phyloP scores from a whole-genome alignment of 2,888 invertebrate genomes.

The Parapristionchus giblindavisi region DNA sequence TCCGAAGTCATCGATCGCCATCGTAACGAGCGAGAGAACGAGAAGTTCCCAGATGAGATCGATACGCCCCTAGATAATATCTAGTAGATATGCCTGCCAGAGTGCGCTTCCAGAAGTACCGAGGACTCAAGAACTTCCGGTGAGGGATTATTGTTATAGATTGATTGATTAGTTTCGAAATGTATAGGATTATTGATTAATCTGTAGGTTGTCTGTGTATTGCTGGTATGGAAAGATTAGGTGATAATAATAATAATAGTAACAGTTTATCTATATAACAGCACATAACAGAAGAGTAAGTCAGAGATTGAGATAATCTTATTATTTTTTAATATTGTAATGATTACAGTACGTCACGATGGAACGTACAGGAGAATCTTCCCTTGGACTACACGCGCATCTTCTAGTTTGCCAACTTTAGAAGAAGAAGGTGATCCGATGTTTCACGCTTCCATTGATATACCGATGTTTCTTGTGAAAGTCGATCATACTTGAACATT shows the following conservation, averaged over 20 bases:
- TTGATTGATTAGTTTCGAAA: background rate
- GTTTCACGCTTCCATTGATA: background rate
- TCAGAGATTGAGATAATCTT: too few species aligned
- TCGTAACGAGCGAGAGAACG: conserved; percentile 79
- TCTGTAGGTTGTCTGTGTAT: too few species aligned
- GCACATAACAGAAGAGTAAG: too few species aligned
- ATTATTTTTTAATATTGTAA: too few species aligned
- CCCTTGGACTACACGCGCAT: conserved; percentile 91
- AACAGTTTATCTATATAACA: too few species aligned
- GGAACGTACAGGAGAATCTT: conserved; percentile 95
- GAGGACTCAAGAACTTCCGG: conserved; percentile 89
- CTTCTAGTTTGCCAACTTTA: conserved; percentile 92
- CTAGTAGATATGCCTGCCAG: conserved; percentile 83
- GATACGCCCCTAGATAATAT: conserved; percentile 93
- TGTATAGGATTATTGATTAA: too few species aligned
- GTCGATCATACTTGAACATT: conserved; percentile 75
- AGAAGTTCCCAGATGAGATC: conserved; percentile 93
- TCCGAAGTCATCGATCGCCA: too few species aligned
- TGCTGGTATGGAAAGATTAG: too few species aligned
- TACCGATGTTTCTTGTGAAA: conserved; percentile 78
- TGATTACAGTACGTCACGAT: conserved; percentile 80
- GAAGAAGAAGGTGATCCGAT: conserved; percentile 78
- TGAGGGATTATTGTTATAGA: conserved; percentile 21
- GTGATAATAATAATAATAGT: too few species aligned
- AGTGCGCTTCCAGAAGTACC: conserved; percentile 84